Conservation (phyloP, 2,888 invertebrate genomes). For the Zaprionus lineosus region DNA sequence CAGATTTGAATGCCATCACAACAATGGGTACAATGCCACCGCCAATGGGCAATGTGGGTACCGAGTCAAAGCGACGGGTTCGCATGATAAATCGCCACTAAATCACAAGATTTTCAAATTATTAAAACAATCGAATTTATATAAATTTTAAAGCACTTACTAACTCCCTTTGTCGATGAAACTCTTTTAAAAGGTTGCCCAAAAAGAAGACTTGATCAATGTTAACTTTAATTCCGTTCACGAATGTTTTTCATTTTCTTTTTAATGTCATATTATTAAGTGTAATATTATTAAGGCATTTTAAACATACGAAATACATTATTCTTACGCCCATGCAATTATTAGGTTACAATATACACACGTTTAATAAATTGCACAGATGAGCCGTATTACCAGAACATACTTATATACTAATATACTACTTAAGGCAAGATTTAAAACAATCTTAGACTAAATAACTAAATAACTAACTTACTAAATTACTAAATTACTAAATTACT, state of each 20-base stretch:
- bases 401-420: conserved; percentile 49
- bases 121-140: conserved; percentile 19
- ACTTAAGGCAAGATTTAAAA: conserved; percentile 81
- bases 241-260: conserved; percentile 36
- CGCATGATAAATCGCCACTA: conserved; percentile 82
- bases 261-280: conserved; percentile 51
- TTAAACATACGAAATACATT: conserved; percentile 48
- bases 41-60: conserved; percentile 36
- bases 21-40: conserved; percentile 6
- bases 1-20: conserved; percentile 17
- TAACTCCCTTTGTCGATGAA: background rate
- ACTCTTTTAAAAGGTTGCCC: too few species aligned
- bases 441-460: conserved; percentile 75
- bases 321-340: conserved; percentile 58
- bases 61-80: conserved; percentile 79
- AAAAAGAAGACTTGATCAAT: too few species aligned
- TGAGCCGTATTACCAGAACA: conserved; percentile 55
- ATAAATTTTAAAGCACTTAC: conserved; percentile 2
- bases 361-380: conserved; percentile 58
- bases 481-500: too few species aligned
- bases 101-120: background rate
- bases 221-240: too few species aligned
- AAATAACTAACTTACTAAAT: too few species aligned
- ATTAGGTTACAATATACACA: conserved; percentile 56
- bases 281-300: conserved; percentile 51